Base-by-base conservation (phyloP, 2,797 vertebrate genomes). In the Smutsia gigantea region DNA sequence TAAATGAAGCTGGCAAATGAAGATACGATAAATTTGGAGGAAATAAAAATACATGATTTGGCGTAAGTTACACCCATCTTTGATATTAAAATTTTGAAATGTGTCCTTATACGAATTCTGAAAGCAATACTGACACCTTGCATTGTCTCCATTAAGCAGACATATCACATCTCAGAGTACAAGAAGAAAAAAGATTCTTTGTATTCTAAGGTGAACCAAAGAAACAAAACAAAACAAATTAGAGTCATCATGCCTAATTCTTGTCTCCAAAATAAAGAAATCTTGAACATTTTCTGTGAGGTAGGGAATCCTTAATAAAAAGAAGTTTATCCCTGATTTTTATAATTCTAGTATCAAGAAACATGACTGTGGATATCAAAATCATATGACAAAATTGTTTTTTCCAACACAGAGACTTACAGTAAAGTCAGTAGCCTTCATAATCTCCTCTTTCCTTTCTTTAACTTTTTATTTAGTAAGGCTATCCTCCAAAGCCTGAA, bases 401-500 rank as follows among this genome's bases (percentile, higher is more conserved):
- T 72, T 59, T 66, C 34, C 29, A 85, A 34, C 23, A 86, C 86
- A 72, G 13, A 83, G 37, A 85, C 57, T 57, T 75, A 66, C 0
- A 77, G 4, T 72, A 82, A 93, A 85, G 17, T 55, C 13, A 87
- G 29, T 31, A 87, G 8, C 21, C 42, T 83, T 94, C 34, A 82
- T 46, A 78, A 68, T 91, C 21, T 85, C 25, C n/a, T 42, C 63
- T 93, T 93, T 90, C 51, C 14, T 77, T 51, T 39, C 64, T 88
- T 96, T 81, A 90, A 94, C 57, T 93, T 96, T 95, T 75, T 64
- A 85, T 85, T 95, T 89, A 91, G 10, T 88, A 21, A 85, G 21
- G 21, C 23, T 84, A 31, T 89, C 31, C 21, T 90, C 71, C 63
- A 87, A 94, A 94, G n/a, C 29, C 34, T 78, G 51, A 94, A 71